Conservation (phyloP, 2,113 vertebrate species). For the Passer montanus region DNA sequence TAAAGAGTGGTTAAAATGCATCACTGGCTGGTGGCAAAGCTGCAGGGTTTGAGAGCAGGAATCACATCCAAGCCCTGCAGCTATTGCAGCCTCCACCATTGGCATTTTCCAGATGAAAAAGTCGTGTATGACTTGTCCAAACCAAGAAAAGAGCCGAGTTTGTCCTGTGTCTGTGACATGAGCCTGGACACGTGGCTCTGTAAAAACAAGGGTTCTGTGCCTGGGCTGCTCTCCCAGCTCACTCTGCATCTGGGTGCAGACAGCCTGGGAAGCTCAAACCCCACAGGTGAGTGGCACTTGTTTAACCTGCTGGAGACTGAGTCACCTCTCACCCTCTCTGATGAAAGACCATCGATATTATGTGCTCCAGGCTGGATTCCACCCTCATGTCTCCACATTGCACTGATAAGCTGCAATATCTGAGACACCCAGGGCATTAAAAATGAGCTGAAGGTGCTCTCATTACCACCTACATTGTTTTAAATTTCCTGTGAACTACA, state of each 20-base stretch:
- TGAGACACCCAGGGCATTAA: background rate
- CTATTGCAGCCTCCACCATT: background rate
- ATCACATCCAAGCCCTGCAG: background rate
- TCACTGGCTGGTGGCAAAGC: background rate
- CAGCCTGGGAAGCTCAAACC: background rate
- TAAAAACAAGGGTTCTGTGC: background rate
- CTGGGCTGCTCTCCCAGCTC: background rate
- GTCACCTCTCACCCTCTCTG: background rate
- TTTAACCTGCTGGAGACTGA: background rate
- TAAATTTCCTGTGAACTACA: background rate
- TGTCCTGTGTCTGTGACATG: background rate
- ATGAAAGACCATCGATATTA: accelerated
- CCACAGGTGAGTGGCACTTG: background rate
- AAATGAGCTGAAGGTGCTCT: background rate
- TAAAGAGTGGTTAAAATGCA: background rate
- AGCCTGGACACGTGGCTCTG: background rate
- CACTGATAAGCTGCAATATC: background rate
- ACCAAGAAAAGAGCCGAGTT: accelerated
- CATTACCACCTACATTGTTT: background rate
- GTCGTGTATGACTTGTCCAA: background rate
- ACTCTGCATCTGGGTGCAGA: background rate
- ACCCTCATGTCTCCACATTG: background rate
- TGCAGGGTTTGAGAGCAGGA: background rate
- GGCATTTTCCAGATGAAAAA: background rate
- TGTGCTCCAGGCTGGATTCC: background rate